phyloP scores from a whole-genome alignment of 2,113 vertebrate genomes.

The Bubo bubo region DNA sequence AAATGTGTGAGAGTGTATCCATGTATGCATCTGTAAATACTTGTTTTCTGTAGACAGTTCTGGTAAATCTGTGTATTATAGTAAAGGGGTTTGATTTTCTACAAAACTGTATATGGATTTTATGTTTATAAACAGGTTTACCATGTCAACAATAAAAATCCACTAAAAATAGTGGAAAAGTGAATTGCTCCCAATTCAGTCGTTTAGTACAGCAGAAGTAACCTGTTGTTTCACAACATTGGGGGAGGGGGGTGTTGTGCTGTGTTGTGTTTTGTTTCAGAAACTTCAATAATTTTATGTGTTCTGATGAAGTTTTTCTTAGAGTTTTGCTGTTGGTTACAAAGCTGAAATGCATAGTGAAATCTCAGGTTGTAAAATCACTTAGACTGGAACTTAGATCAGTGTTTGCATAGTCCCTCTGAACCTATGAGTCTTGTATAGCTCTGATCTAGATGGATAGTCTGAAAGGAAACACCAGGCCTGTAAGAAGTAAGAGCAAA shows the following conservation, averaged over 20 bases:
- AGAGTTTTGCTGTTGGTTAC: neutral
- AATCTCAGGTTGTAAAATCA: neutral
- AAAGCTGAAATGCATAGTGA: neutral
- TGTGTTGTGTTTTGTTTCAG: neutral
- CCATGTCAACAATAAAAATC: neutral
- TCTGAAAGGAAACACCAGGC: constrained; percentile 36
- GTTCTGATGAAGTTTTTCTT: neutral
- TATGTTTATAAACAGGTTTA: neutral
- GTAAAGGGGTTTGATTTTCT: neutral
- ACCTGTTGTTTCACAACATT: neutral
- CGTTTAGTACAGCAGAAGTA: neutral
- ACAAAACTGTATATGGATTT: neutral
- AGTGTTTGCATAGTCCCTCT: neutral
- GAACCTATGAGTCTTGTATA: neutral
- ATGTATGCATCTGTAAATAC: neutral
- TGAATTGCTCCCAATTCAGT: neutral
- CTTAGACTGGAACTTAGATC: neutral
- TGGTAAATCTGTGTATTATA: neutral
- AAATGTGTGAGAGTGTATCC: neutral
- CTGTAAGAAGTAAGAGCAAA: constrained; percentile 9
- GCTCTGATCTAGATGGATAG: constrained; percentile 12
- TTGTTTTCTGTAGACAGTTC: neutral
- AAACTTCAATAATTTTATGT: neutral
- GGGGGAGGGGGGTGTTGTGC: neutral
- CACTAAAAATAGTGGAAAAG: neutral